Percentiles rank a stretch among this genome's conserved stretches.
Conservation (phyloP, 2,888 invertebrate species). For the Cosmopolites sordidus region DNA sequence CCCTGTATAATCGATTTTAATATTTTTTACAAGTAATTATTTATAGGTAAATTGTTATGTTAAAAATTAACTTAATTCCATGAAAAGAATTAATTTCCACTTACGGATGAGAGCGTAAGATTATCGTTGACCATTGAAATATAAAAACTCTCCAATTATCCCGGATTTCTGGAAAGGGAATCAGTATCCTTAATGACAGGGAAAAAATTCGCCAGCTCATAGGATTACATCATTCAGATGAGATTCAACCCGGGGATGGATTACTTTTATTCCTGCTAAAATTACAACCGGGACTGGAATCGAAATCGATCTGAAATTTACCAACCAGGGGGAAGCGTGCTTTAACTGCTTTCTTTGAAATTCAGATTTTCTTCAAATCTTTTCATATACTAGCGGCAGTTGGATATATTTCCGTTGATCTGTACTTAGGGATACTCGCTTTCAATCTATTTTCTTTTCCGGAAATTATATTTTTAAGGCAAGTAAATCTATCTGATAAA, state of each 20-base stretch:
- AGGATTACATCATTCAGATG: slow-evolving; percentile 37
- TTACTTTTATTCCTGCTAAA: slow-evolving; percentile 33
- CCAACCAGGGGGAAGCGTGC: slow-evolving; percentile 2
- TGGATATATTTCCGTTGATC: slow-evolving; percentile 14
- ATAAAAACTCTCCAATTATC: slow-evolving; percentile 21
- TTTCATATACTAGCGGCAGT: slow-evolving; percentile 20
- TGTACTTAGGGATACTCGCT: slow-evolving; percentile 7
- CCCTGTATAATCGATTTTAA: too few species aligned
- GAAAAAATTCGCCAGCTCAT: slow-evolving; percentile 28
- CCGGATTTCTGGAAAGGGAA: slow-evolving; percentile 18
- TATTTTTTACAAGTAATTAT: too few species aligned
- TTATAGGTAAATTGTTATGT: too few species aligned
- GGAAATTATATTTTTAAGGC: background rate
- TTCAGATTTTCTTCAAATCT: slow-evolving; percentile 17
- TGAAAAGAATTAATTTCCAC: slow-evolving; percentile 10
- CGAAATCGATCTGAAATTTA: slow-evolving; percentile 28
- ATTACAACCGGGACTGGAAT: slow-evolving; percentile 31
- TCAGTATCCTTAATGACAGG: slow-evolving; percentile 26
- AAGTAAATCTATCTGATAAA: too few species aligned
- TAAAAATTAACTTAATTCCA: too few species aligned
- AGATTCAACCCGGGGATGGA: slow-evolving; percentile 30
- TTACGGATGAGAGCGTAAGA: background rate
- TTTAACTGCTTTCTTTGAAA: slow-evolving; percentile 17
- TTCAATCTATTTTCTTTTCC: slow-evolving; percentile 17
- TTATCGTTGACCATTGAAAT: slow-evolving; percentile 15